Evolutionary conservation across 2,113 vertebrate genomes (phyloP), one percentile per base, ranked within the genome.

Genomic region (Mobula birostris): DNA sequence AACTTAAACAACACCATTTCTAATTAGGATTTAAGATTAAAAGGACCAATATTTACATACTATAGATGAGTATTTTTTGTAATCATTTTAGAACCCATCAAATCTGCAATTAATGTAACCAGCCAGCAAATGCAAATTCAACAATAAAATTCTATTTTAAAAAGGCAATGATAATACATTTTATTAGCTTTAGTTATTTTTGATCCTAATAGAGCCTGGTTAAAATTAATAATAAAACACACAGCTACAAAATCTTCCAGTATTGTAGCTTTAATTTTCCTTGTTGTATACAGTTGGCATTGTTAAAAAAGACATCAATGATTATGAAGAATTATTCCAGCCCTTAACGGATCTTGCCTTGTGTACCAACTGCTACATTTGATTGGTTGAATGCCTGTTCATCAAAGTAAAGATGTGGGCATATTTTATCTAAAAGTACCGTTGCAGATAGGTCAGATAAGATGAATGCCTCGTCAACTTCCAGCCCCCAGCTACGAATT

Each of bases 391-490:
- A 99, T 98, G 99, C 99, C 95, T 98, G 98, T 95, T 99, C 99
- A 40, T 99, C 98, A 80, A 99, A 99, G 96, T 97, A 99, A 95
- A 99, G 98, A 95, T 99, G 99, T 0, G 99, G 99, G 11, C 95
- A 96, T 72, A 99, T 99, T 96, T 99, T 99, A 95, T 97, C 96
- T 95, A 99, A 96, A 90, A 99, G 96, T 0, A 98, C 98, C 87
- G 98, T 98, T 95, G 99, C 99, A 0, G 99, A 98, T 90, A 98
- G 98, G 78, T 98, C 99, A 0, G 98, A 98, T 58, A 99, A 96
- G 95, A 99, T 99, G 87, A 99, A 97, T 8, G 99, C 98, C 96
- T 99, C 99, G 2, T 99, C 98, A 7, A 99, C 97, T 96, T 99
- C 98, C 95, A 99, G 96, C 94, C 98, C 99, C 99, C 99, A 99